phyloP scores from a whole-genome alignment of 1,140 invertebrate species.

The Hylaeus anthracinus region DNA sequence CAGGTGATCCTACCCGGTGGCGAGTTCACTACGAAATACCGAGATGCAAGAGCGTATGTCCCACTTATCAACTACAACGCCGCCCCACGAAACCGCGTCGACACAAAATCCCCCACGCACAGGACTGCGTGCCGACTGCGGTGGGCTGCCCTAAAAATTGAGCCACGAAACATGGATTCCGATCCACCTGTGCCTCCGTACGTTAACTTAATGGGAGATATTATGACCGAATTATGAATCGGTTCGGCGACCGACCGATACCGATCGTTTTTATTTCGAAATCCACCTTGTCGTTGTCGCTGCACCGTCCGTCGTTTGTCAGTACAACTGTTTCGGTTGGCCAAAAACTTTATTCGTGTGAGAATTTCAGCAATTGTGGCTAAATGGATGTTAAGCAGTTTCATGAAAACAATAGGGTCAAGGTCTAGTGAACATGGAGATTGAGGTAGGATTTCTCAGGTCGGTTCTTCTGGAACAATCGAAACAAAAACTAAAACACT shows the following conservation, averaged over 20 bases:
- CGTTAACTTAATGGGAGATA: neutral
- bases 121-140: neutral
- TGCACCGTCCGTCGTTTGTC: no score
- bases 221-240: neutral
- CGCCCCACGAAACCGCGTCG: conserved; percentile 59
- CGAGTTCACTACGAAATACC: conserved; percentile 76
- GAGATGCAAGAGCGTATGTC: conserved; percentile 76
- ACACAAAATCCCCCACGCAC: conserved; percentile 56
- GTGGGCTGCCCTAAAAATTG: neutral
- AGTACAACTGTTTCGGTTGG: no score
- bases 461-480: no score
- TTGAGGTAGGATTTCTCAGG: no score
- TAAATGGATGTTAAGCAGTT: no score
- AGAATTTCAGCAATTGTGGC: no score
- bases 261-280: neutral
- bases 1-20: conserved; percentile 66
- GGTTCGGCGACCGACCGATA: neutral
- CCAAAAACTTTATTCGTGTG: no score
- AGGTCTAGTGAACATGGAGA: no score
- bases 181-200: neutral
- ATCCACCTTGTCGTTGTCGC: neutral
- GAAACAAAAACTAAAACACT: no score
- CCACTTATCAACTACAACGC: conserved; percentile 72
- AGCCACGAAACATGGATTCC: neutral
- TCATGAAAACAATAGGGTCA: no score